A percentile compares a stretch with the other conserved stretches of the same genome.
Conservation (phyloP, 2,797 vertebrate species). For the Thamnophis elegans region DNA sequence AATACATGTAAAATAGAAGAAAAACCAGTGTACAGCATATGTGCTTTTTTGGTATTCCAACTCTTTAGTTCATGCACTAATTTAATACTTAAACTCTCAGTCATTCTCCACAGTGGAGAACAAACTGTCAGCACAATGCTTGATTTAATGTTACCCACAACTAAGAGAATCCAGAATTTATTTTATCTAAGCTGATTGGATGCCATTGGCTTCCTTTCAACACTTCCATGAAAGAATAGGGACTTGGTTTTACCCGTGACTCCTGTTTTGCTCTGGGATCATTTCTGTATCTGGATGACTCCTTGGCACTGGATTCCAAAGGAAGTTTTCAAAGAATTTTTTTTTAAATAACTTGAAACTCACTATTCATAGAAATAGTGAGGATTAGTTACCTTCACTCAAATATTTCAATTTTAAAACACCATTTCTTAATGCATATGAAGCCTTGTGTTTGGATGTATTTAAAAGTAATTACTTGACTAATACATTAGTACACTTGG, state of each 20-base stretch:
- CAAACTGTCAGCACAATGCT: not conserved
- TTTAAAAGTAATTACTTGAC: constrained; percentile 51
- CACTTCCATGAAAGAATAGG: not conserved
- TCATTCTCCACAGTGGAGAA: not conserved
- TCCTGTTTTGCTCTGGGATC: not conserved
- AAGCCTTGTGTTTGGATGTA: constrained; percentile 52
- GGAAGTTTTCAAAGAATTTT: not conserved
- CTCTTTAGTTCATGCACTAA: not conserved
- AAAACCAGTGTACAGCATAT: constrained; percentile 21
- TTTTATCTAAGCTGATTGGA: not conserved
- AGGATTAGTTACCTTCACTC: constrained; percentile 13
- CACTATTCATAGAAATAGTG: not conserved
- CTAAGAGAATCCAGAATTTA: not conserved
- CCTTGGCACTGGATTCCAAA: not conserved
- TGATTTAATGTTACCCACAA: not conserved
- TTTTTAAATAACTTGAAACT: not conserved
- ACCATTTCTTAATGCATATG: constrained; percentile 41
- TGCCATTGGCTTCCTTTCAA: not conserved
- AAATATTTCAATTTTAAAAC: constrained; percentile 51
- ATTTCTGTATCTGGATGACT: not conserved
- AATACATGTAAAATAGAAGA: constrained; percentile 11
- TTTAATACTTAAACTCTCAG: not conserved
- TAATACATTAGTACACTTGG: constrained; percentile 37
- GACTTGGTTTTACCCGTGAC: not conserved
- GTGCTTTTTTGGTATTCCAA: constrained; percentile 21